Conservation (phyloP, 1,140 invertebrate species). For the Onthophagus taurus region DNA sequence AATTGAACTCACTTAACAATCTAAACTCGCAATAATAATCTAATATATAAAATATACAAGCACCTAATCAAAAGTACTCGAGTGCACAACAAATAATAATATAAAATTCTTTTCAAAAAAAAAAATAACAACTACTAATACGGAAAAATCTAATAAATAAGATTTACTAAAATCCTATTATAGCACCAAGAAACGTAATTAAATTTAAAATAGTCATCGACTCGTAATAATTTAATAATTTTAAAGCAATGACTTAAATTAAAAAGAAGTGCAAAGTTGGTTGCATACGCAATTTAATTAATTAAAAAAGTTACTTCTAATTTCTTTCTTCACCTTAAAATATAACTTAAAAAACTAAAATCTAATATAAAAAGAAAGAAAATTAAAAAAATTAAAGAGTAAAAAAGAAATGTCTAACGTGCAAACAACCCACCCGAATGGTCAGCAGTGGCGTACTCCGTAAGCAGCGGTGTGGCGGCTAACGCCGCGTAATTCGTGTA, state of each 20-base stretch:
- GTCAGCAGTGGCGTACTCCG: conserved; percentile 75
- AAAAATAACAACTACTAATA: too few relatives aligned
- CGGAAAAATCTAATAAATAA: too few relatives aligned
- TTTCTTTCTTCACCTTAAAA: neutral
- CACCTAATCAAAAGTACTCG: too few relatives aligned
- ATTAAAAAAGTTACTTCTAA: neutral
- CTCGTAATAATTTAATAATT: neutral
- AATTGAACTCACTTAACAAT: too few relatives aligned
- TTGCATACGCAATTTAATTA: neutral
- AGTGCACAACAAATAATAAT: too few relatives aligned
- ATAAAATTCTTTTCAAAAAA: too few relatives aligned
- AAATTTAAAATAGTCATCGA: too few relatives aligned
- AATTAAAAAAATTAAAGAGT: conserved; percentile 1
- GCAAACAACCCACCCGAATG: conserved; percentile 93
- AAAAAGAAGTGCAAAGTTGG: neutral
- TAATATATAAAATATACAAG: too few relatives aligned
- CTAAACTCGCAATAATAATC: too few relatives aligned
- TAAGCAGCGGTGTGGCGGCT: conserved; percentile 67
- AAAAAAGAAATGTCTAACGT: conserved; percentile 43
- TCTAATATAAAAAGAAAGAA: neutral
- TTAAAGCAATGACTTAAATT: neutral
- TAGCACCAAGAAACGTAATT: too few relatives aligned
- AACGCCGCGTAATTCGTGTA: conserved; percentile 83
- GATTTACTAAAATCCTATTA: too few relatives aligned
- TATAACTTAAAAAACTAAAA: neutral